phyloP scores from a whole-genome alignment of 2,113 vertebrate genomes.

The Dolichotis patagonum region DNA sequence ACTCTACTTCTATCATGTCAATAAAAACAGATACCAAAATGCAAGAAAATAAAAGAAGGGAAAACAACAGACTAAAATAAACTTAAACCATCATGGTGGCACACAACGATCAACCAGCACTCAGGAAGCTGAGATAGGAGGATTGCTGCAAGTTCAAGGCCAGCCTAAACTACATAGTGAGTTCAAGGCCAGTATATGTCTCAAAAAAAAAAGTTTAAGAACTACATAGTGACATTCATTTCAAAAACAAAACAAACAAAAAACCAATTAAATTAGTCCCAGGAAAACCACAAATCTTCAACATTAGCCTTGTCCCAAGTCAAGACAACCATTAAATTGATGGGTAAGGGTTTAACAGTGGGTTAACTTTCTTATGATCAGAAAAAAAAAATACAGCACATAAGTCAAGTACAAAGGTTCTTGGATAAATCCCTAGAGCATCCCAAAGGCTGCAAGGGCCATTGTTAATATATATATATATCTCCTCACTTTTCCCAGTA shows the following conservation, averaged over 20 bases:
- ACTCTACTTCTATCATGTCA: constrained; percentile 3
- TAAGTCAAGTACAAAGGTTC: constrained; percentile 40
- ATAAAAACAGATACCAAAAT: constrained; percentile 1
- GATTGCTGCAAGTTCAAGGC: background rate
- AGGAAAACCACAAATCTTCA: background rate
- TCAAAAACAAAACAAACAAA: background rate
- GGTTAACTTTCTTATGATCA: constrained; percentile 6
- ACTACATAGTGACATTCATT: background rate
- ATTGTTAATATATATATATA: background rate
- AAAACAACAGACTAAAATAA: background rate
- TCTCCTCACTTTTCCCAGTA: background rate
- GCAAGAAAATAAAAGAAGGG: background rate
- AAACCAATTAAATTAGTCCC: background rate
- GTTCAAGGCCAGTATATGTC: too few relatives aligned
- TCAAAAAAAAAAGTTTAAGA: background rate
- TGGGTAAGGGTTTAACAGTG: background rate
- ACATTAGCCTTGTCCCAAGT: too few relatives aligned
- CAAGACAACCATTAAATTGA: background rate
- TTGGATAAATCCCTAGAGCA: background rate
- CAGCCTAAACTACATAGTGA: background rate
- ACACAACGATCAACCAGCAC: background rate
- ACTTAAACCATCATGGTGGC: background rate
- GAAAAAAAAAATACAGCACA: background rate
- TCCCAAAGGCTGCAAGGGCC: background rate
- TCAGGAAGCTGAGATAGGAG: background rate